Evolutionary conservation across 1,140 invertebrate species (phyloP).

Genomic region (Macrobrachium rosenbergii): DNA sequence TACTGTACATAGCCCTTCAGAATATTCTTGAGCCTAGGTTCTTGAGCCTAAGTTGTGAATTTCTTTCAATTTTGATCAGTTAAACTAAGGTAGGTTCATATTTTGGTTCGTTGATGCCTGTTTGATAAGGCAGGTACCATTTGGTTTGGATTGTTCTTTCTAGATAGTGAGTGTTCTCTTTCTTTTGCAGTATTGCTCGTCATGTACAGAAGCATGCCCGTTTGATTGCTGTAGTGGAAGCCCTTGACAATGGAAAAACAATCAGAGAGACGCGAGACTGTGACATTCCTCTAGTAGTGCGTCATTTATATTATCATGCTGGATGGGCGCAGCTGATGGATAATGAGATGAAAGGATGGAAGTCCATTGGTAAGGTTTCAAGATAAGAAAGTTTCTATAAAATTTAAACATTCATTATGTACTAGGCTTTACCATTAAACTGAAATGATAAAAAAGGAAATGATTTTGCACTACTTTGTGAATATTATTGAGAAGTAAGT

Average conservation of each 20-base stretch:
- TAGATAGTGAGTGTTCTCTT: background rate
- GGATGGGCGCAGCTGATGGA: constrained; percentile 73
- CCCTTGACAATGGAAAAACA: constrained; percentile 71
- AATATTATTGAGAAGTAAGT: too few species aligned
- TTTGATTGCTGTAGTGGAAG: constrained; percentile 71
- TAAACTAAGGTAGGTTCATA: too few species aligned
- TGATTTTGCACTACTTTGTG: too few species aligned
- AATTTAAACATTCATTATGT: background rate
- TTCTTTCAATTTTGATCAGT: too few species aligned
- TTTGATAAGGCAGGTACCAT: too few species aligned
- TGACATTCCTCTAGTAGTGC: constrained; percentile 71
- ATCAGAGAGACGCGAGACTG: constrained; percentile 71
- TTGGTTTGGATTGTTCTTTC: too few species aligned
- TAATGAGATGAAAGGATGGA: constrained; percentile 71
- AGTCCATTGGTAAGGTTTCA: constrained; percentile 69
- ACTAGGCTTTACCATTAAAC: background rate
- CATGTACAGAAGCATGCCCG: constrained; percentile 73
- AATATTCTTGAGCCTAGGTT: too few species aligned
- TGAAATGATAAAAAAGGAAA: too few species aligned
- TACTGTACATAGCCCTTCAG: too few species aligned
- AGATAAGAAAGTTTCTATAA: background rate
- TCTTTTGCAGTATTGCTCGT: constrained; percentile 72
- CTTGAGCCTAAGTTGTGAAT: too few species aligned
- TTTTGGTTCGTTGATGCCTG: too few species aligned
- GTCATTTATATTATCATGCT: constrained; percentile 73